Evolutionary conservation across 2,797 vertebrate genomes (phyloP).

Genomic region (Sarcoramphus papa): DNA sequence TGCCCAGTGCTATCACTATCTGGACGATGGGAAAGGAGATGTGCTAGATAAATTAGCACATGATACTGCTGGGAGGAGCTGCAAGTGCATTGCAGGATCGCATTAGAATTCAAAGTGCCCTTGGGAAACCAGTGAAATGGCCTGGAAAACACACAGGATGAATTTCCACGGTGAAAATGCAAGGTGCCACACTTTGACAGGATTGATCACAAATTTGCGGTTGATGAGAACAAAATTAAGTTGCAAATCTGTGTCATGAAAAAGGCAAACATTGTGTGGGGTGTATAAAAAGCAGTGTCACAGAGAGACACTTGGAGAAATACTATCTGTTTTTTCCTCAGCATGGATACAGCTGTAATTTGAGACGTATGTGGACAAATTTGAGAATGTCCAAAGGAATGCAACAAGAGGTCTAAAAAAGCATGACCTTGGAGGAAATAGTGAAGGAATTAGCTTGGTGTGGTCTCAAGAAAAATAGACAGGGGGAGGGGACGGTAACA

Average conservation of each 20-base stretch:
- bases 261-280: not conserved
- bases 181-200: constrained; percentile 18
- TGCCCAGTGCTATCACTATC: not conserved
- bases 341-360: not conserved
- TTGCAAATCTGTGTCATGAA: not conserved
- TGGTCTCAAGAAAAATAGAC: constrained; percentile 14
- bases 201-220: constrained; percentile 6
- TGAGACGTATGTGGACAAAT: not conserved
- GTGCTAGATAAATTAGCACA: not conserved
- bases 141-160: constrained; percentile 19
- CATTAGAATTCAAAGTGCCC: constrained; percentile 8
- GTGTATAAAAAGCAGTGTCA: not conserved
- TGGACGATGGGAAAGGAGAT: not conserved
- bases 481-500: not conserved
- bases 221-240: not conserved
- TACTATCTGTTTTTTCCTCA: not conserved
- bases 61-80: not conserved
- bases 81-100: not conserved
- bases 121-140: constrained; percentile 26
- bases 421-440: constrained; percentile 38
- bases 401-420: constrained; percentile 29
- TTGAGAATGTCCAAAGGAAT: constrained; percentile 19
- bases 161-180: not conserved
- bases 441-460: constrained; percentile 1
- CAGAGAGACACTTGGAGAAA: not conserved